Evolutionary conservation across 2,113 vertebrate species (phyloP).

Genomic region (Paradoxurus hermaphroditus): DNA sequence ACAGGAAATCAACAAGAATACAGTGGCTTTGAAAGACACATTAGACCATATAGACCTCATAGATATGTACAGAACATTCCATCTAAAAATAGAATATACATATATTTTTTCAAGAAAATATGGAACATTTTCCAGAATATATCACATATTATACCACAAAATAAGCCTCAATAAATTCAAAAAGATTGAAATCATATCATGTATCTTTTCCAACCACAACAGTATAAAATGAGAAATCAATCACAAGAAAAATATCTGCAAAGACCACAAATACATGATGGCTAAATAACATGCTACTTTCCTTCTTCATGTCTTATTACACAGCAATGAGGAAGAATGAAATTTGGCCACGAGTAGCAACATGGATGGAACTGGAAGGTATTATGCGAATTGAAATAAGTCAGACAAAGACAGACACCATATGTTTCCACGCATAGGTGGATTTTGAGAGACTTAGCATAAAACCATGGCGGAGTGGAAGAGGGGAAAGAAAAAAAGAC

Average conservation of each 20-base stretch:
- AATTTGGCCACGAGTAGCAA: no score
- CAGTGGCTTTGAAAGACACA: background rate
- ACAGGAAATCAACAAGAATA: background rate
- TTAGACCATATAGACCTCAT: background rate
- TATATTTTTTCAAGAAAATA: background rate
- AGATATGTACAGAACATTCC: background rate
- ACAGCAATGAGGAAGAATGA: no score
- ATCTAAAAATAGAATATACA: background rate
- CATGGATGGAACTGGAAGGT: no score
- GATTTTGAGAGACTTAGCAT: no score
- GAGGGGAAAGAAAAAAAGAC: no score
- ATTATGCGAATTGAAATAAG: no score
- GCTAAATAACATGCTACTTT: background rate
- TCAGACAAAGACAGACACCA: no score
- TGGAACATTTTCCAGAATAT: background rate
- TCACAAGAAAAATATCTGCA: background rate
- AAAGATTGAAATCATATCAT: background rate
- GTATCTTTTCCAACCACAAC: background rate
- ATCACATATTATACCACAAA: background rate
- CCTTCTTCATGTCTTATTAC: no score
- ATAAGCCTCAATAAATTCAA: background rate
- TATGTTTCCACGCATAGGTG: no score
- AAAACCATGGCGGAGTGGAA: no score
- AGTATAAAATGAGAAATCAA: background rate
- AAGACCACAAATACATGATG: background rate